Conservation (phyloP, 1,140 invertebrate species). For the Augochlora pura region DNA sequence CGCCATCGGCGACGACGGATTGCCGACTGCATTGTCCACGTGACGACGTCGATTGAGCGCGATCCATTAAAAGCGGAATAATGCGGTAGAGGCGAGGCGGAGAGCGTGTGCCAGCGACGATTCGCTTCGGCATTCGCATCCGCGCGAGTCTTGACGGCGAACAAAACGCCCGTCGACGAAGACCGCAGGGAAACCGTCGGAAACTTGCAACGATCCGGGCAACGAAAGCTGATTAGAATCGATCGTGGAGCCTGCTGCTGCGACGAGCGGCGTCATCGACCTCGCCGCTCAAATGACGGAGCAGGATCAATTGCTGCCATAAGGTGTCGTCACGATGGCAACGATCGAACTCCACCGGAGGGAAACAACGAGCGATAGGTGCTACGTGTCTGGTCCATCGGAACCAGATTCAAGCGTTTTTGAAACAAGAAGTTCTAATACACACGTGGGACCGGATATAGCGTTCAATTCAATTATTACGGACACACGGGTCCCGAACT, state of each 20-base stretch:
- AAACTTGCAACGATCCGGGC: background rate
- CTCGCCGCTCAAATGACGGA: background rate
- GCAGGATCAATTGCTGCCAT: constrained; percentile 17
- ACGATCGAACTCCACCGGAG: constrained; percentile 17
- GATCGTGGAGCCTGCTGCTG: constrained; percentile 1
- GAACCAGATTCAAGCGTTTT: constrained; percentile 16
- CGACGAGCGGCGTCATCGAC: too few relatives aligned
- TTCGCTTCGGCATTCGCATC: background rate
- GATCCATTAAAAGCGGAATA: background rate
- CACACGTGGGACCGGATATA: constrained; percentile 17
- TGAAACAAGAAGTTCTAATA: constrained; percentile 22
- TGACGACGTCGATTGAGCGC: constrained; percentile 13
- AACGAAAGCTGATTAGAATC: constrained; percentile 23
- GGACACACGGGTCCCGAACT: constrained; percentile 6
- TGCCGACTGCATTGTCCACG: constrained; percentile 41
- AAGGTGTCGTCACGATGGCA: constrained; percentile 17
- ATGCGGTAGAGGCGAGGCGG: background rate
- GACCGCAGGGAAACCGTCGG: background rate
- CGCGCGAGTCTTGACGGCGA: background rate
- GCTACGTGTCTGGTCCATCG: constrained; percentile 30
- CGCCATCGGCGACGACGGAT: constrained; percentile 57
- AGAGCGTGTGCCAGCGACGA: too few relatives aligned
- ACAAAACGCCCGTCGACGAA: background rate
- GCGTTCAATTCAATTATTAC: constrained; percentile 30
- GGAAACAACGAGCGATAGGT: too few relatives aligned